Base-by-base conservation (phyloP, 1,140 invertebrate species). In the Drosophila rufa region DNA sequence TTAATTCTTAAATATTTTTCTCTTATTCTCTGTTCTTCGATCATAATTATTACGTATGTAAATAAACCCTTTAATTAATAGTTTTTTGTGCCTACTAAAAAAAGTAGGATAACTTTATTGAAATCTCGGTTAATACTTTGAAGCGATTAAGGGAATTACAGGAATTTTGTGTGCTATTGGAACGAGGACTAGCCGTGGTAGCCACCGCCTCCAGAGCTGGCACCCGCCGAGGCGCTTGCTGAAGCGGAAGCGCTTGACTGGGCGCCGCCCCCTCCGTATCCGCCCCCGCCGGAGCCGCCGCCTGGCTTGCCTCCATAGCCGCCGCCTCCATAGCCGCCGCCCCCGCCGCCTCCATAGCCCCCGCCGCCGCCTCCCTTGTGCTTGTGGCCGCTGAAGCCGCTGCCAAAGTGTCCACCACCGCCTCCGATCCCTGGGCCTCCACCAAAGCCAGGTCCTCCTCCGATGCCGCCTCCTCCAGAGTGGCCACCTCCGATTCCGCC, bases 361-460 rank as follows among this genome's bases (percentile, higher is more conserved):
- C 76, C 75, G n/a, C 79, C 69, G 17, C 78, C 73, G 15, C 79
- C 69, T 25, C 78, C 73, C 9, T 33, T 71, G 38, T 40, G 36
- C 36, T 58, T 58, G 11, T 65, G 42, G 12, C 77, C 71, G 19
- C 48, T 15, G 17, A 53, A 43, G n/a, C 57, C 57, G 8, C 79
- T 68, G 38, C 71, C 76, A 2, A 30, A 19, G 12, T 11, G 42
- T 8, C 46, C 68, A 25, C 59, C 71, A 30, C 46, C 71, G 9
- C 50, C 61, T 11, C 68, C 59, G 4, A 43, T 15, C 17, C 69
- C 57, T 53, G 27, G 27, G 4, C 77, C 61, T 1, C 66, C 67
- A 14, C 42, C 50, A 27, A 51, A 57, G 36, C 77, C 77, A 59
- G 30, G 38, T 3, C 64, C 66, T 17, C 36, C 57, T 17, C 53